A percentile compares a stretch with the other conserved stretches of the same genome.
Evolutionary conservation across 2,113 vertebrate species (phyloP).

Genomic region (Sterrhoptilus dennistouni): DNA sequence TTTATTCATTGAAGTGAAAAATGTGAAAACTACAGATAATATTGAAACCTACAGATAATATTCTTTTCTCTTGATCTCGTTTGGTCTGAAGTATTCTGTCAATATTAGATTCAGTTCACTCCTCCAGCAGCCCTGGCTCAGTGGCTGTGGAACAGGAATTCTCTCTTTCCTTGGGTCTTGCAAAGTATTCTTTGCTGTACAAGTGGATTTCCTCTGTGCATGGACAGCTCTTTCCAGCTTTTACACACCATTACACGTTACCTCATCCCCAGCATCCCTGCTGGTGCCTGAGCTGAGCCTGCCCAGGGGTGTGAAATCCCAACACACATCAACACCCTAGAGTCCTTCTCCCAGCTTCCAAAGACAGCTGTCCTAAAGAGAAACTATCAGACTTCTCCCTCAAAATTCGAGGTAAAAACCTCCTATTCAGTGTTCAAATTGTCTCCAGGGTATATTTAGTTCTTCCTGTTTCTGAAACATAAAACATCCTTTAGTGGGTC

Average conservation of each 20-base stretch:
- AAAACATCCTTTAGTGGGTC: background rate
- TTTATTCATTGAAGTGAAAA: background rate
- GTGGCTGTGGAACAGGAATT: background rate
- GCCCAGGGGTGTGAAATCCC: background rate
- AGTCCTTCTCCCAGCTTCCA: background rate
- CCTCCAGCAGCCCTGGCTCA: background rate
- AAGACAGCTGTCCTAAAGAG: background rate
- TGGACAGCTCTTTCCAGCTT: background rate
- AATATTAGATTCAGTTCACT: background rate
- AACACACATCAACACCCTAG: background rate
- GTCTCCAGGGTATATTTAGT: background rate
- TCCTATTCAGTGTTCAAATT: background rate
- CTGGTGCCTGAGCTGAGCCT: background rate
- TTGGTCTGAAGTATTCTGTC: background rate
- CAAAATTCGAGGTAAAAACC: background rate
- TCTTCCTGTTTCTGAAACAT: background rate
- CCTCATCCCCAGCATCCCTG: background rate
- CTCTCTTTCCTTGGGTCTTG: background rate
- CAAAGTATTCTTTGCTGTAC: background rate
- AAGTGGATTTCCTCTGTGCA: background rate
- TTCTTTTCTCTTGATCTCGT: background rate
- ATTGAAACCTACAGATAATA: background rate
- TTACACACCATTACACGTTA: rapidly evolving
- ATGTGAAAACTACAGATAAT: background rate
- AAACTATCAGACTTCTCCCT: background rate